phyloP scores from a whole-genome alignment of 1,140 invertebrate species.

The Nixonia krombeini region DNA sequence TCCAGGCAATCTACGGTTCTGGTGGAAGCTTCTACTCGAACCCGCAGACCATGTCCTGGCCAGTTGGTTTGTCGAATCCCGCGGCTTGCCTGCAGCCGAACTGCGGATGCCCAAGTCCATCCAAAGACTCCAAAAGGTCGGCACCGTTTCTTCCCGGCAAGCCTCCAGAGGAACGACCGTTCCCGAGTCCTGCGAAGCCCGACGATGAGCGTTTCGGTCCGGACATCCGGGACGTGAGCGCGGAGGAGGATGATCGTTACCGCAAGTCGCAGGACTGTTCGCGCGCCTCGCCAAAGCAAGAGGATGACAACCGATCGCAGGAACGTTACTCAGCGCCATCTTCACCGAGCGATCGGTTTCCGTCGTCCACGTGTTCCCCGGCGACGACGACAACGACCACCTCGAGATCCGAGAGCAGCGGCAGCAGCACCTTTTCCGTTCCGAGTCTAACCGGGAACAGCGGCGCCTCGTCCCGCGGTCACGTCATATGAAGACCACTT shows the following conservation, averaged over 20 bases:
- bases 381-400: neutral
- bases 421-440: constrained; percentile 63
- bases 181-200: constrained; percentile 52
- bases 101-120: constrained; percentile 62
- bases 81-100: constrained; percentile 57
- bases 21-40: constrained; percentile 71
- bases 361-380: constrained; percentile 17
- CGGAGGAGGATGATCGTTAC: constrained; percentile 46
- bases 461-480: constrained; percentile 61
- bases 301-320: constrained; percentile 54
- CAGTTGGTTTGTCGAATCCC: constrained; percentile 52
- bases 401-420: constrained; percentile 41
- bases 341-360: constrained; percentile 43
- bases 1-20: constrained; percentile 72
- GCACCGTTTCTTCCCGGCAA: constrained; percentile 49
- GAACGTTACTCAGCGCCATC: constrained; percentile 58
- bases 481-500: constrained; percentile 87
- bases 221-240: constrained; percentile 49
- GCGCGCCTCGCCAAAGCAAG: constrained; percentile 36
- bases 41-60: constrained; percentile 63
- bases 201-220: constrained; percentile 56
- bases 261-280: constrained; percentile 47
- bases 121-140: constrained; percentile 59
- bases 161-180: constrained; percentile 54
- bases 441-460: constrained; percentile 64